A percentile compares a stretch with the other conserved stretches of the same genome.
Evolutionary conservation across 2,797 vertebrate species (phyloP).

Genomic region (Platalea minor): DNA sequence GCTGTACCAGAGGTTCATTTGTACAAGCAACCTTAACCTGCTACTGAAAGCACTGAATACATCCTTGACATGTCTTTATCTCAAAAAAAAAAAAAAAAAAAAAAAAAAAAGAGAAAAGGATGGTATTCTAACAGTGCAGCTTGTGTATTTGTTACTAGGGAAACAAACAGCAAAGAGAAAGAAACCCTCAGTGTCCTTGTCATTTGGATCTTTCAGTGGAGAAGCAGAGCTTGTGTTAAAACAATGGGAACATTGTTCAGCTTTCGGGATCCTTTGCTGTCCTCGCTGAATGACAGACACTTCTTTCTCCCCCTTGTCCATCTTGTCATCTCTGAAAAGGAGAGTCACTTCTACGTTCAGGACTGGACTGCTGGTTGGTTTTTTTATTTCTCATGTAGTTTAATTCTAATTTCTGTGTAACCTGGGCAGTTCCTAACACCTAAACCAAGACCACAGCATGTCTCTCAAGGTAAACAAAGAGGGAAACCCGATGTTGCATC

Average conservation of each 20-base stretch:
- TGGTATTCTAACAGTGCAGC: slow-evolving; percentile 46
- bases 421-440: not conserved
- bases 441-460: not conserved
- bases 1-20: not conserved
- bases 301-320: slow-evolving; percentile 42
- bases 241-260: slow-evolving; percentile 60
- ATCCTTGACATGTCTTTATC: slow-evolving; percentile 1
- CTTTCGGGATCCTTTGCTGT: slow-evolving; percentile 33
- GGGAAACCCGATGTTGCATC: not conserved
- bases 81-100: not conserved
- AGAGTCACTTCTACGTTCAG: not conserved
- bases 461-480: not conserved
- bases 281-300: slow-evolving; percentile 23
- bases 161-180: slow-evolving; percentile 58
- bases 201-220: slow-evolving; percentile 37
- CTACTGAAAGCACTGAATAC: not conserved
- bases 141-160: slow-evolving; percentile 68
- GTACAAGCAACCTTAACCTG: not conserved
- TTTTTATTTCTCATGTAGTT: not conserved
- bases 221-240: slow-evolving; percentile 36
- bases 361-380: not conserved
- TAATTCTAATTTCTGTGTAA: not conserved
- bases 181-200: slow-evolving; percentile 57
- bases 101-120: not conserved
- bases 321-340: slow-evolving; percentile 8